A percentile compares a stretch with the other conserved stretches of the same genome.
Conservation (phyloP, 2,797 vertebrate genomes). For the Sebastes diaconus region DNA sequence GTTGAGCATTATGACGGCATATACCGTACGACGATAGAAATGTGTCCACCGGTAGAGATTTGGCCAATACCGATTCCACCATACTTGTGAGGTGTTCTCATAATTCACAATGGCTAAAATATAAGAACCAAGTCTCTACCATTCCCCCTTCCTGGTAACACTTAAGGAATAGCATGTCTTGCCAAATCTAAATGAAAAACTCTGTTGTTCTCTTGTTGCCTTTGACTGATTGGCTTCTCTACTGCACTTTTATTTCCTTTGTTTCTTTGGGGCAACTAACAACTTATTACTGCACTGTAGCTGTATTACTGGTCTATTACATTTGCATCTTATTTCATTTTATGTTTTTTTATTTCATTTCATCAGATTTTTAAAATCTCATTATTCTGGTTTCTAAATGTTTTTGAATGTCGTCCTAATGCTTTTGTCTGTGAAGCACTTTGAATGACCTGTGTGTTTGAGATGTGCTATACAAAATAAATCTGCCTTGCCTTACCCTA, state of each 20-base stretch:
- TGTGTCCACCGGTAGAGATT: too few relatives aligned
- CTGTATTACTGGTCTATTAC: not conserved
- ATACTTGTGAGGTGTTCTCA: too few relatives aligned
- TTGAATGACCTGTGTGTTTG: not conserved
- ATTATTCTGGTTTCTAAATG: not conserved
- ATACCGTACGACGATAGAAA: too few relatives aligned
- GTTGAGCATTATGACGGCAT: not conserved
- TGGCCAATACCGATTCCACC: too few relatives aligned
- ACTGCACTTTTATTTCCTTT: not conserved
- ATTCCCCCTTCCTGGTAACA: not conserved
- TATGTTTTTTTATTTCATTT: not conserved
- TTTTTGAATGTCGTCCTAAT: not conserved
- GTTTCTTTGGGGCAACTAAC: not conserved
- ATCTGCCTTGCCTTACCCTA: not conserved
- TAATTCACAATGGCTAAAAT: not conserved
- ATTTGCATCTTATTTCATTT: not conserved
- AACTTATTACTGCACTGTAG: not conserved
- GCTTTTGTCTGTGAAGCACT: not conserved
- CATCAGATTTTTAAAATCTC: not conserved
- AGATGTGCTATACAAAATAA: not conserved
- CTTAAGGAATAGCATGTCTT: not conserved
- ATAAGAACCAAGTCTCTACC: not conserved
- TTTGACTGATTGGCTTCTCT: not conserved
- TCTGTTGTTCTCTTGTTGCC: not conserved
- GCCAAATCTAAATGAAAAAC: not conserved